Conservation (phyloP, 1,140 invertebrate species). For the Drosophila azteca region DNA sequence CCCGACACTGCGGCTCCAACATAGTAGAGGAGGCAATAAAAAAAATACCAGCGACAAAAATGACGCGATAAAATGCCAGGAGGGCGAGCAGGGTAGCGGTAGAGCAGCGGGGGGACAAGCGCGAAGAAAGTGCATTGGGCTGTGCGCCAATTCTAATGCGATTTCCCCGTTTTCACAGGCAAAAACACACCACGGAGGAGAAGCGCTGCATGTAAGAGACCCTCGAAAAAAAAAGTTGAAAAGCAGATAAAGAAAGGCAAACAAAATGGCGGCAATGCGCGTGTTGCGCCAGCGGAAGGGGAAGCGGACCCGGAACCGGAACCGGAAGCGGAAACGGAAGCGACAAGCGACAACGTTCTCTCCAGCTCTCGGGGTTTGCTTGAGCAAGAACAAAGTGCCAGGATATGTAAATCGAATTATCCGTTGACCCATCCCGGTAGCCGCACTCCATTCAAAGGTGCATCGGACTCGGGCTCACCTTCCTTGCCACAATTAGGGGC, state of each 20-base stretch:
- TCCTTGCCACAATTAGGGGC: slow-evolving; percentile 66
- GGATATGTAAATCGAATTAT: slow-evolving; percentile 67
- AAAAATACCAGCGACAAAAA: slow-evolving; percentile 51
- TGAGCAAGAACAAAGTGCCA: slow-evolving; percentile 12
- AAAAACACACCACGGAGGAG: slow-evolving; percentile 15
- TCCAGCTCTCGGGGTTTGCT: slow-evolving; percentile 16
- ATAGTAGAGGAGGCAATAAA: slow-evolving; percentile 10
- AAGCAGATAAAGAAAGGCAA: slow-evolving; percentile 34
- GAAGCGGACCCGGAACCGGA: slow-evolving; percentile 54
- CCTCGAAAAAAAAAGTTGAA: slow-evolving; percentile 11
- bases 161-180: slow-evolving; percentile 47
- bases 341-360: slow-evolving; percentile 59
- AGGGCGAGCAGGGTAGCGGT: background rate
- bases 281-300: slow-evolving; percentile 63
- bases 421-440: background rate
- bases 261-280: slow-evolving; percentile 71
- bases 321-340: slow-evolving; percentile 59
- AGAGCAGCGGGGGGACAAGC: slow-evolving; percentile 36
- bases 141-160: slow-evolving; percentile 81
- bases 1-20: slow-evolving; percentile 13
- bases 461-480: slow-evolving; percentile 49
- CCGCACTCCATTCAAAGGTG: background rate
- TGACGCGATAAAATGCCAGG: slow-evolving; percentile 42
- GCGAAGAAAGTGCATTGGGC: slow-evolving; percentile 76
- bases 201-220: too few relatives aligned